Evolutionary conservation across 2,797 vertebrate species (phyloP).

Genomic region (Cyclura pinguis): DNA sequence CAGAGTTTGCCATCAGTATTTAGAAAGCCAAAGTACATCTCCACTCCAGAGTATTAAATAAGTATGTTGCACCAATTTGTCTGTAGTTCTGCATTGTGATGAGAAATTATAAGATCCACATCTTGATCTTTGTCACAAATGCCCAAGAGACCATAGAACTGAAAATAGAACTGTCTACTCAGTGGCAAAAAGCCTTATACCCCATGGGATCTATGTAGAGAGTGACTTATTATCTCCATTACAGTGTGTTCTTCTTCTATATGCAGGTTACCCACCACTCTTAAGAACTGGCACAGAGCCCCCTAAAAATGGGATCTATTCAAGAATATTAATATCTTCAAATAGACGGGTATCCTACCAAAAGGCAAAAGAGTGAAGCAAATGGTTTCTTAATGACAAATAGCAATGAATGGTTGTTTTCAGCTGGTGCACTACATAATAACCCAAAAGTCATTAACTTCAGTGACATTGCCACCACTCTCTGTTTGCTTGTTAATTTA

Average conservation of each 20-base stretch:
- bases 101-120: background rate
- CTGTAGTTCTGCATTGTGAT: background rate
- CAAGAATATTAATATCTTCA: background rate
- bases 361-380: background rate
- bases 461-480: background rate
- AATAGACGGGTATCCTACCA: background rate
- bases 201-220: background rate
- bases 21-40: conserved; percentile 57
- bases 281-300: background rate
- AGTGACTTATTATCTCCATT: background rate
- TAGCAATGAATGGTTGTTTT: background rate
- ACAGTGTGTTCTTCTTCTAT: background rate
- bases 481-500: background rate
- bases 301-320: background rate
- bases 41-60: background rate
- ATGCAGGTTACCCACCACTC: background rate
- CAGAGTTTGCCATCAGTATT: conserved; percentile 61
- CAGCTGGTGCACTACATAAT: background rate
- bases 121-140: background rate
- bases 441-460: background rate
- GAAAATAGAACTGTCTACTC: background rate
- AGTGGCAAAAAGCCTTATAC: background rate
- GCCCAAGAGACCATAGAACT: background rate
- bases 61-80: background rate
- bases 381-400: conserved; percentile 7